Evolutionary conservation across 2,888 invertebrate genomes (phyloP).

Genomic region (Morpho helenor): DNA sequence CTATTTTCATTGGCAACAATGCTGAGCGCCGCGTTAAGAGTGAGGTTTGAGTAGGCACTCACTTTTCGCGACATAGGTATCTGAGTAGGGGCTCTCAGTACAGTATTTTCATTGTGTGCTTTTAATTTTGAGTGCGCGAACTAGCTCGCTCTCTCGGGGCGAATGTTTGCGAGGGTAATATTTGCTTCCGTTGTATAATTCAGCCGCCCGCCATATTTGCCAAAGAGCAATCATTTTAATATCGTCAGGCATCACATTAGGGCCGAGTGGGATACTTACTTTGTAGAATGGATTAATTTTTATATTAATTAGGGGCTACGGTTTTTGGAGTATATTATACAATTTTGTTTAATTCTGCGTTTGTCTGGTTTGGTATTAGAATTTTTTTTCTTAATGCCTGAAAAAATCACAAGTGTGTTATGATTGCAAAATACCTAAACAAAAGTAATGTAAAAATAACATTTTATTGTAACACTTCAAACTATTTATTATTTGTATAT

Average conservation of each 20-base stretch:
- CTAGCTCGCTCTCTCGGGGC: slow-evolving; percentile 79
- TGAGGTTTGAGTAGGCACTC: slow-evolving; percentile 64
- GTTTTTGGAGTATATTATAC: slow-evolving; percentile 3
- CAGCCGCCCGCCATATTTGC: slow-evolving; percentile 81
- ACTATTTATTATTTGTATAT: too few species aligned
- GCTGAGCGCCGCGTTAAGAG: slow-evolving; percentile 66
- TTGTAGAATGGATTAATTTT: slow-evolving; percentile 68
- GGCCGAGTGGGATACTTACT: slow-evolving; percentile 63
- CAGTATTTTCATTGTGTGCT: slow-evolving; percentile 82
- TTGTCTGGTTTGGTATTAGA: background rate
- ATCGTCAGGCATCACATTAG: slow-evolving; percentile 78
- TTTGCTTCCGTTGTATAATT: slow-evolving; percentile 82
- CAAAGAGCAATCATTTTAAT: slow-evolving; percentile 83
- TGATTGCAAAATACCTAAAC: too few species aligned
- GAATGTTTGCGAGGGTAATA: slow-evolving; percentile 81
- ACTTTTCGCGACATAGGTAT: slow-evolving; percentile 77
- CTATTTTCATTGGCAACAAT: slow-evolving; percentile 78
- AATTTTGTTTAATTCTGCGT: slow-evolving; percentile 9
- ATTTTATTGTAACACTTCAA: too few species aligned
- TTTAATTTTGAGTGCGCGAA: slow-evolving; percentile 83
- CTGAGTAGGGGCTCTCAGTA: slow-evolving; percentile 63
- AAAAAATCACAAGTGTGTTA: too few species aligned
- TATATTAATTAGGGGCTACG: slow-evolving; percentile 31
- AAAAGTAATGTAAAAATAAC: too few species aligned
- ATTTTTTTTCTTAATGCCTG: too few species aligned